phyloP scores from a whole-genome alignment of 2,888 invertebrate species.

The Quadriops clusia region DNA sequence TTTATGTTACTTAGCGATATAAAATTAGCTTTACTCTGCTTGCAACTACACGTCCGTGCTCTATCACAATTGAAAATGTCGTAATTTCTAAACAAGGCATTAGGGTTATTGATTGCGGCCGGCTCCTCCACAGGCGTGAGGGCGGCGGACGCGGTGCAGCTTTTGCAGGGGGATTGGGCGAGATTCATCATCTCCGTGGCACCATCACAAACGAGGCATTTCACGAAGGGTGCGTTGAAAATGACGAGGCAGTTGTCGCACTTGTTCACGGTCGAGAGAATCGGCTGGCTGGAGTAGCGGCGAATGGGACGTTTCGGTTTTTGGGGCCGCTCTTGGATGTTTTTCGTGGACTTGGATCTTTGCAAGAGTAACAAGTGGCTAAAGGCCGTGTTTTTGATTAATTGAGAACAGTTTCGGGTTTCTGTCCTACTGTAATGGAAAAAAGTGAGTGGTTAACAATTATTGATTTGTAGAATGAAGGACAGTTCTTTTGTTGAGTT shows the following conservation, averaged over 20 bases:
- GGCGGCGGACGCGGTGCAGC: slow-evolving; percentile 27
- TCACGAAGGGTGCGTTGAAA: slow-evolving; percentile 16
- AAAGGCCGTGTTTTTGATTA: slow-evolving; percentile 25
- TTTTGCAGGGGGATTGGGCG: slow-evolving; percentile 32
- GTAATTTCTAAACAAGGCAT: slow-evolving; percentile 23
- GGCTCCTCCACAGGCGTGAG: slow-evolving; percentile 32
- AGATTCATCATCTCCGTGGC: slow-evolving; percentile 30
- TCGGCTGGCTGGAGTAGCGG: slow-evolving; percentile 18
- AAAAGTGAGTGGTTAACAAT: slow-evolving; percentile 18
- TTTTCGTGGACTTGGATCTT: slow-evolving; percentile 14
- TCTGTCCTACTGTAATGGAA: slow-evolving; percentile 17
- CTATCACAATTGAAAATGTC: slow-evolving; percentile 29
- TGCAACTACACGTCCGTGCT: slow-evolving; percentile 28
- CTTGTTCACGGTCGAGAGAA: slow-evolving; percentile 14
- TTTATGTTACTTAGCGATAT: slow-evolving; percentile 32
- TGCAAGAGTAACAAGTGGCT: slow-evolving; percentile 20
- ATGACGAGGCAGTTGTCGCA: slow-evolving; percentile 20
- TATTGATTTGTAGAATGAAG: slow-evolving; percentile 21
- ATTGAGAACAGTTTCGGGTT: slow-evolving; percentile 21
- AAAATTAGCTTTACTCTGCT: slow-evolving; percentile 25
- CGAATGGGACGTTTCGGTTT: slow-evolving; percentile 11
- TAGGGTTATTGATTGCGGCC: slow-evolving; percentile 18
- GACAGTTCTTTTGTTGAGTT: slow-evolving; percentile 4
- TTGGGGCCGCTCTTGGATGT: slow-evolving; percentile 8
- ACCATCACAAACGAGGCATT: slow-evolving; percentile 29